phyloP scores from a whole-genome alignment of 2,113 vertebrate species.

The Dolichallabes microphthalmus region DNA sequence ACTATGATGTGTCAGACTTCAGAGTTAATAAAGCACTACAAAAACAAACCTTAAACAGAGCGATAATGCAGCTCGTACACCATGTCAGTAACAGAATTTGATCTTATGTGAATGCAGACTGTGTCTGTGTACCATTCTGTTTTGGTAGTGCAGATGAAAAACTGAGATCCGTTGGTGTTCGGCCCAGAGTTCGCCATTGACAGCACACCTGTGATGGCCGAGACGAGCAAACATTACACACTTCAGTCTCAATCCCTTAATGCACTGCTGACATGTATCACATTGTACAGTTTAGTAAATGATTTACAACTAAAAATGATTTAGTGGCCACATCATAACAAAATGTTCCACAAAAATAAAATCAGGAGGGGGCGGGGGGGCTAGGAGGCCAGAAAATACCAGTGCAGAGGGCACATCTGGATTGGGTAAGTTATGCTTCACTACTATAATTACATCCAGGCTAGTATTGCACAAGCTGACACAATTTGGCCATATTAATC shows the following conservation, averaged over 20 bases:
- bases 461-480: conserved; percentile 46
- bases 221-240: conserved; percentile 37
- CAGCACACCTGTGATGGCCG: conserved; percentile 76
- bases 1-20: neutral
- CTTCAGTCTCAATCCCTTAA: neutral
- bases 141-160: conserved; percentile 90
- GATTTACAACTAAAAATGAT: conserved; percentile 20
- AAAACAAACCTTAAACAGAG: neutral
- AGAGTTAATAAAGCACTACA: neutral
- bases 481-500: conserved; percentile 47
- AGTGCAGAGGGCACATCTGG: conserved; percentile 44
- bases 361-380: neutral
- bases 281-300: conserved; percentile 25
- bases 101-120: neutral
- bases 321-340: conserved; percentile 27
- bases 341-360: conserved; percentile 24
- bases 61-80: neutral
- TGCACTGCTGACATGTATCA: neutral
- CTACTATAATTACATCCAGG: conserved; percentile 49
- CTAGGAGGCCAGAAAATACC: neutral
- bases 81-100: neutral
- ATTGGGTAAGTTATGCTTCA: conserved; percentile 42
- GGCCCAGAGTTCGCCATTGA: conserved; percentile 96
- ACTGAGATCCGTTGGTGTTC: conserved; percentile 94
- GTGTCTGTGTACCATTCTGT: conserved; percentile 81